These are phyloP conservation scores for Nomada lathburiana DNA, from an alignment of 2,888 invertebrate species.

Conservation along the genomic window DNA sequence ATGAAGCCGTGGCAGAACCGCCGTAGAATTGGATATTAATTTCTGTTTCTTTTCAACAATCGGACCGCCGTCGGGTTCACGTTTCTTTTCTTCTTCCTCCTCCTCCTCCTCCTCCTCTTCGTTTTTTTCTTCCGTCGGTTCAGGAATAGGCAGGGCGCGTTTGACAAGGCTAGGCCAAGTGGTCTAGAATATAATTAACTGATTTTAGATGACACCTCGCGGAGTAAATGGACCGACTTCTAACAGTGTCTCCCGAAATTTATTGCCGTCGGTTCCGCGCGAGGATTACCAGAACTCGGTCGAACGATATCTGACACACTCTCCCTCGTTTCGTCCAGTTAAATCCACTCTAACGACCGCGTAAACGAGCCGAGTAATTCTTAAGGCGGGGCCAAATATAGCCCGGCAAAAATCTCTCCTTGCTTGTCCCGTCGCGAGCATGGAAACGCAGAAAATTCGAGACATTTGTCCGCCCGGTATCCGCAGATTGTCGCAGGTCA, in stretches of 20 bases:
- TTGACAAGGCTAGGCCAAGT: no score
- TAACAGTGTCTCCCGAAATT: slow-evolving; percentile 62
- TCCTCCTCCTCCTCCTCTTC: no score
- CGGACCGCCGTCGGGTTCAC: no score
- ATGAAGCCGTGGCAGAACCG: no score
- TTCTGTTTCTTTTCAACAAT: no score
- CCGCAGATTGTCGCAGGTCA: no score
- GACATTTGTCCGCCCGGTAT: not conserved
- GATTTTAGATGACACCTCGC: slow-evolving; percentile 66
- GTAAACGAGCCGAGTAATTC: slow-evolving; percentile 58
- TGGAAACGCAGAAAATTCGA: not conserved
- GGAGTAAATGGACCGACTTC: slow-evolving; percentile 53
- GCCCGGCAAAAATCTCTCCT: slow-evolving; percentile 15
- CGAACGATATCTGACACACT: slow-evolving; percentile 70
- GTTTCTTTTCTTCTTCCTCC: no score
- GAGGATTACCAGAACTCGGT: slow-evolving; percentile 67
- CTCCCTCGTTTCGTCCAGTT: slow-evolving; percentile 55
- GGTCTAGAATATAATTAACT: slow-evolving; percentile 68
- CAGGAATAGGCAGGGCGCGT: no score
- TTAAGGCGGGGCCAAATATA: slow-evolving; percentile 41
- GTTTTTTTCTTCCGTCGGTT: no score
- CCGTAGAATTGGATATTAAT: no score
- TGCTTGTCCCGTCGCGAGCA: not conserved
- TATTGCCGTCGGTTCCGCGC: slow-evolving; percentile 60
- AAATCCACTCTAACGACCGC: slow-evolving; percentile 67